These are phyloP conservation scores for Periophthalmus magnuspinnatus DNA, from an alignment of 2,797 vertebrate genomes.

Conservation along the genomic window DNA sequence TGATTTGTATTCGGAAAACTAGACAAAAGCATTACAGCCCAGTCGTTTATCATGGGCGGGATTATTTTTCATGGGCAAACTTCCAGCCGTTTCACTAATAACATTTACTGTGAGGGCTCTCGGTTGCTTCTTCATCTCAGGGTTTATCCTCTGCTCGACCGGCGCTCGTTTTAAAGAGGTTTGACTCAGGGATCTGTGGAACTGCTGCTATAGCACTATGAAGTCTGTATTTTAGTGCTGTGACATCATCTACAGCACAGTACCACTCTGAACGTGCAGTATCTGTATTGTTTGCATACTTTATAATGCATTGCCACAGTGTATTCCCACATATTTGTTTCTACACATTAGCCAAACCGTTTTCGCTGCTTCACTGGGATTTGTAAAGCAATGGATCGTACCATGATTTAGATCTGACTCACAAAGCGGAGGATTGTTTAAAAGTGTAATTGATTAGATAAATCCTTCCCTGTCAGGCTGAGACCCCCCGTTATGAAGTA, in stretches of 20 bases:
- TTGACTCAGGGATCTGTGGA: conserved; percentile 4
- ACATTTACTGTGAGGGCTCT: conserved; percentile 2
- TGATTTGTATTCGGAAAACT: conserved; percentile 4
- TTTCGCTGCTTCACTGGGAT: too few relatives aligned
- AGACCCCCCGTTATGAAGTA: too few relatives aligned
- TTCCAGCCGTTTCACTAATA: conserved; percentile 4
- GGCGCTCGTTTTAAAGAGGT: conserved; percentile 6
- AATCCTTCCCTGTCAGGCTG: too few relatives aligned
- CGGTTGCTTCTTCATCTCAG: neutral
- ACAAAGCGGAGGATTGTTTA: too few relatives aligned
- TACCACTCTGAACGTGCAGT: neutral
- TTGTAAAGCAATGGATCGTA: too few relatives aligned
- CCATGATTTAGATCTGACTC: too few relatives aligned
- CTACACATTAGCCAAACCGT: too few relatives aligned
- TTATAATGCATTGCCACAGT: too few relatives aligned
- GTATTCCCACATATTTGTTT: too few relatives aligned
- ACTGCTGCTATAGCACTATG: neutral
- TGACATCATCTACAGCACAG: neutral
- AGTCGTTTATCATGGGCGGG: conserved; percentile 3
- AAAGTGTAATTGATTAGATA: too few relatives aligned
- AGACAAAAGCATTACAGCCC: conserved; percentile 9
- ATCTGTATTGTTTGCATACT: too few relatives aligned
- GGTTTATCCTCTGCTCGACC: neutral
- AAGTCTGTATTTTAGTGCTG: neutral
- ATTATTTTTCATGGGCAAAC: conserved; percentile 1